Percentiles rank a stretch among this genome's conserved stretches.
Evolutionary conservation across 2,113 vertebrate genomes (phyloP).

Genomic region (Saimiri boliviensis): DNA sequence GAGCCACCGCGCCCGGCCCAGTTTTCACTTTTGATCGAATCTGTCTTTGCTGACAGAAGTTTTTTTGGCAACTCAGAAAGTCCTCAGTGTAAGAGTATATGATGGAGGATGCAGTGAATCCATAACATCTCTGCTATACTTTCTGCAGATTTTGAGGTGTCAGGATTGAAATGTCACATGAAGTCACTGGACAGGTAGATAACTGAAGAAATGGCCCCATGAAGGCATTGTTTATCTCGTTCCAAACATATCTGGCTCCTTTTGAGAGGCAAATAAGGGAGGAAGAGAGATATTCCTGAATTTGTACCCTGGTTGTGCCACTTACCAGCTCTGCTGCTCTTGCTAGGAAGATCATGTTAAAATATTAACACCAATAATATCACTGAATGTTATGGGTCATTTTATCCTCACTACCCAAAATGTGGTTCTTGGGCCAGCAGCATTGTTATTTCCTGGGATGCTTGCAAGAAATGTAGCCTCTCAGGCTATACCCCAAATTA

Average conservation of each 20-base stretch:
- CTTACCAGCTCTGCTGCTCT: background rate
- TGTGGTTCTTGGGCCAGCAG: background rate
- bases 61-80: constrained; percentile 67
- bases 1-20: too few species aligned
- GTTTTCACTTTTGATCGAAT: constrained; percentile 82
- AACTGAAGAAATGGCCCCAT: background rate
- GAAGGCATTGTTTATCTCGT: background rate
- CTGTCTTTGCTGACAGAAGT: constrained; percentile 73
- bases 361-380: background rate
- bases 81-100: constrained; percentile 51
- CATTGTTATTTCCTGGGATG: background rate
- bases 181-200: background rate
- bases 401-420: background rate
- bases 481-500: background rate
- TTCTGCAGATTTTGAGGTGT: constrained; percentile 4
- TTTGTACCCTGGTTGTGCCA: background rate
- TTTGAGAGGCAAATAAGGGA: background rate
- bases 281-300: too few species aligned
- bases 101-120: constrained; percentile 54
- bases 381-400: background rate
- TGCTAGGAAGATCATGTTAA: background rate
- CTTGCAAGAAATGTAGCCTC: background rate
- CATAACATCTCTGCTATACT: constrained; percentile 39
- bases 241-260: background rate
- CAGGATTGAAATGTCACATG: background rate